Evolutionary conservation across 2,888 invertebrate genomes (phyloP).

Genomic region (Limenitis arthemis): DNA sequence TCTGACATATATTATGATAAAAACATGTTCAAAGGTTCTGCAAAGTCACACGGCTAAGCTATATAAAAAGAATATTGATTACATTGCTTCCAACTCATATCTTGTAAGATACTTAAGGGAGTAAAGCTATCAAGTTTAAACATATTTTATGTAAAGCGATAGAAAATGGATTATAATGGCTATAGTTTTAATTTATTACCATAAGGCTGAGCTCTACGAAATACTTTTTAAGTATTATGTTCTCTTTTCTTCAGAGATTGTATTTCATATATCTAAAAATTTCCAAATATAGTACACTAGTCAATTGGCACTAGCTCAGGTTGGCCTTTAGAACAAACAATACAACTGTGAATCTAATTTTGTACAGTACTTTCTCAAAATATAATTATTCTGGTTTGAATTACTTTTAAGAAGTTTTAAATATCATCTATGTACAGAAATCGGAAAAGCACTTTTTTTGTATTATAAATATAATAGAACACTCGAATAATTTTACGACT

Average conservation of each 20-base stretch:
- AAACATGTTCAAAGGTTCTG: slow-evolving; percentile 25
- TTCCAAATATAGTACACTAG: no score
- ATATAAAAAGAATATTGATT: slow-evolving; percentile 18
- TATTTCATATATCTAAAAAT: no score
- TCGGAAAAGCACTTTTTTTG: not conserved
- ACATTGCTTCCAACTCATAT: slow-evolving; percentile 9
- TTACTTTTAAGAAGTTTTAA: no score
- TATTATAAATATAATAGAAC: not conserved
- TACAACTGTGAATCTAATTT: no score
- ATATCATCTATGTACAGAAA: not conserved
- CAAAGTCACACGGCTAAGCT: slow-evolving; percentile 24
- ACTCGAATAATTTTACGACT: slow-evolving; percentile 1
- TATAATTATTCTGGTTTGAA: no score
- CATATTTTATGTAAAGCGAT: not conserved
- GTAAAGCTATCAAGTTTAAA: slow-evolving; percentile 9
- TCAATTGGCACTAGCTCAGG: no score
- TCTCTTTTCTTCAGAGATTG: no score
- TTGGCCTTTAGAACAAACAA: no score
- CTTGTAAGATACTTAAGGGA: slow-evolving; percentile 9
- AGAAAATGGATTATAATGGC: not conserved
- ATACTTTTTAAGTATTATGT: not conserved
- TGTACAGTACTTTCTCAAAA: no score
- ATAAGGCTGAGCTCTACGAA: not conserved
- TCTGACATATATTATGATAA: slow-evolving; percentile 21
- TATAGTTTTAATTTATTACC: not conserved